Conservation (phyloP, 2,113 vertebrate genomes). For the Cryptotis parvus region DNA sequence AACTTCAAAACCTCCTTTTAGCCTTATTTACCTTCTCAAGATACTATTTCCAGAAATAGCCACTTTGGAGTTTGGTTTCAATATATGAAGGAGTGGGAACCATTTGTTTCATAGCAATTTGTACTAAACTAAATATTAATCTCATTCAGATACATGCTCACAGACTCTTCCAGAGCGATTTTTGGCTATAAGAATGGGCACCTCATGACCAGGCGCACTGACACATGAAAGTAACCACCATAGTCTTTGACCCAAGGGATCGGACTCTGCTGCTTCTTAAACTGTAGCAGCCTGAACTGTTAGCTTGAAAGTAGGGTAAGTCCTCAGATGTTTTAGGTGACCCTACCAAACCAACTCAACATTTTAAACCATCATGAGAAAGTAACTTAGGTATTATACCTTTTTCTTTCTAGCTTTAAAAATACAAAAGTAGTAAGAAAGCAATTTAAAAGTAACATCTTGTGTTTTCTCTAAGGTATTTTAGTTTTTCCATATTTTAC, state of each 20-base stretch:
- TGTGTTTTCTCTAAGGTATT: conserved; percentile 70
- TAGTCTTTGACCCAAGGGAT: neutral
- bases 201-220: neutral
- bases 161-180: neutral
- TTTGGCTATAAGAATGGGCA: neutral
- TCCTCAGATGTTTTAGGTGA: neutral
- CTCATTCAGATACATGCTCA: neutral
- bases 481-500: conserved; percentile 57
- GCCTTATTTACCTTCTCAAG: neutral
- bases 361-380: neutral
- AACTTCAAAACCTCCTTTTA: neutral
- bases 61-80: neutral
- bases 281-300: neutral
- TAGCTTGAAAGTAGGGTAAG: neutral
- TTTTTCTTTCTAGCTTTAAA: conserved; percentile 18
- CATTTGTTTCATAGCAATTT: neutral
- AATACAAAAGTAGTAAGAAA: conserved; percentile 7
- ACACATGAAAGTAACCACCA: neutral
- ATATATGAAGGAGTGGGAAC: neutral
- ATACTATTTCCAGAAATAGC: neutral
- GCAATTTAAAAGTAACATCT: neutral
- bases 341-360: neutral
- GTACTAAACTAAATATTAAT: neutral
- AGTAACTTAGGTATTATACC: neutral
- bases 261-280: neutral